Conservation (phyloP, 1,140 invertebrate genomes). For the Aphaenogaster floridana region DNA sequence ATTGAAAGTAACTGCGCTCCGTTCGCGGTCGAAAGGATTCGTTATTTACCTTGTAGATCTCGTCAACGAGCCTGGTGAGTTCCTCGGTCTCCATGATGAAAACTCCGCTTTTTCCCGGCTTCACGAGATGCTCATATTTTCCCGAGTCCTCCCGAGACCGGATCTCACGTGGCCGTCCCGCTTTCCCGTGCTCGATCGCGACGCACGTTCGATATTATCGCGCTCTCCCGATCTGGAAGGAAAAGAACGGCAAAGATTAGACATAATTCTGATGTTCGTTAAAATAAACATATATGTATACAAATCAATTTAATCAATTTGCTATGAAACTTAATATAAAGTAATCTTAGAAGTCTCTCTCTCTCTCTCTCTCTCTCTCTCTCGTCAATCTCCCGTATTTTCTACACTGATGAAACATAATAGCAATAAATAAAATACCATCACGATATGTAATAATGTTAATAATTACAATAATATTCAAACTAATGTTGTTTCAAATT, state of each 20-base stretch:
- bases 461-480: not conserved
- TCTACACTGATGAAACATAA: not conserved
- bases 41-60: constrained; percentile 93
- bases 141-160: constrained; percentile 75
- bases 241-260: constrained; percentile 21
- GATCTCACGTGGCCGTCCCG: constrained; percentile 79
- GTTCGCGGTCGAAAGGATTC: constrained; percentile 6
- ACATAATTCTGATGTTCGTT: not conserved
- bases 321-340: not conserved
- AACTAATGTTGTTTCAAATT: not conserved
- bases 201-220: constrained; percentile 10
- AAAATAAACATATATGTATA: constrained; percentile 12
- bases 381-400: not conserved
- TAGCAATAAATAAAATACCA: not conserved
- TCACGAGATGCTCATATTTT: constrained; percentile 85
- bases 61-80: constrained; percentile 95
- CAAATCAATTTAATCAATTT: not conserved
- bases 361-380: no score
- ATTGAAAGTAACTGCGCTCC: not conserved
- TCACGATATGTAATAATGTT: not conserved
- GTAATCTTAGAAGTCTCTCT: not conserved
- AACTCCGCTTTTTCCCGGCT: constrained; percentile 77
- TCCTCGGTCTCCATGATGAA: constrained; percentile 94
- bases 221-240: constrained; percentile 46
- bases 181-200: constrained; percentile 76